Evolutionary conservation across 92 coral and sea anemone species (phyloP), one percentile per base, ranked within the genome.

Genomic region (Montipora capitata): DNA sequence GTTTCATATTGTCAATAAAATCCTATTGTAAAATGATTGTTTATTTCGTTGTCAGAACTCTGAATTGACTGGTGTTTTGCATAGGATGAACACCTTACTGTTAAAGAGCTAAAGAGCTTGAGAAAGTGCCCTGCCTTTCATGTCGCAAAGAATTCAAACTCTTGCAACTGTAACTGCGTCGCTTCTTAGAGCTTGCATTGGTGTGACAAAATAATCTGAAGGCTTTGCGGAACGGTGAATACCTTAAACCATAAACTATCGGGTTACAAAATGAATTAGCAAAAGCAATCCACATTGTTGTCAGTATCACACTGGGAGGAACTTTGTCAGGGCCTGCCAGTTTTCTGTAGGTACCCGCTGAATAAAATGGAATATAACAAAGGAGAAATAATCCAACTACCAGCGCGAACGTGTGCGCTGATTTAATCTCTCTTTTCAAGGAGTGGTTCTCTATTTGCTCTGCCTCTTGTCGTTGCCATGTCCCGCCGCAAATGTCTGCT

Each of bases 201-300:
- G 35, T 9, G 10, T 15, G 83, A 18, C 92, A 91, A 6, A 97
- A 88, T 44, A 67, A 71, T 59, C 85, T 92, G 80, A 95, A 97
- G 13, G 99, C 99, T 56, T 78, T 91, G 52, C 92, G 96, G 75
- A 97, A 95, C 27, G 95, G 93, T 41, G 92, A 67, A 80, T 95
- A 92, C 68, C 99, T 85, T 48, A 96, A 64, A 4, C 96, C 94
- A 63, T 97, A 97, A 40, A 97, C 85, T 14, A 97, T 64, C 15
- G 99, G 99, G 81, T 97, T 97, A 59, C 96, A 82, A 68, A 92
- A 96, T 8, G 96, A 95, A 67, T 96, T 96, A 5, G 96, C 90
- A 80, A 95, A 96, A 3, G 92, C 99, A 5, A 96, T 41, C 99
- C 99, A 96, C 54, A 94, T 96, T 7, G 94, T 89, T 4, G 90